Base-by-base conservation (phyloP, 2,888 invertebrate species). In the Drosophila anomalata region DNA sequence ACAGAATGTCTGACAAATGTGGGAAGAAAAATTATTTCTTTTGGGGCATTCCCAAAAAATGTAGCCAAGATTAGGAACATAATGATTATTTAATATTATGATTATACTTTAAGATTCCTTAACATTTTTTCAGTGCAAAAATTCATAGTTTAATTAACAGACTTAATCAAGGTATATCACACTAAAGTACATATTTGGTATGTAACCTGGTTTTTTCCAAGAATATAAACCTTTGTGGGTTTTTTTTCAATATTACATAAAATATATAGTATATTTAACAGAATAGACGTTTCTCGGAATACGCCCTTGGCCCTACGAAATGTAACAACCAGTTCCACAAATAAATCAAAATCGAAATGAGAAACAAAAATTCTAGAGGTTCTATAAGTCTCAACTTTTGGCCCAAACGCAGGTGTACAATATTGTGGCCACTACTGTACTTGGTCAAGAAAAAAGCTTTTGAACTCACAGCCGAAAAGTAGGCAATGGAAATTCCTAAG, bases 301-400 rank as follows among this genome's bases (percentile, higher is more conserved):
- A 6, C n/a, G n/a, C 36, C 36, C 36, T 0, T n/a, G 36, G n/a
- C n/a, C 36, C 36, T n/a, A n/a, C 1, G 2, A 11, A 12, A 2
- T 12, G 12, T 11, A 7, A 12, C n/a, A n/a, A n/a, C 33, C 33
- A 36, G n/a, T n/a, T 36, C 36, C 36, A 36, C n/a, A 36, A 36
- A 36, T 36, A 36, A 36, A 36, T 36, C 36, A 36, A 36, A 36
- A 36, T 14, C 36, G 36, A 36, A 36, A 36, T 36, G 36, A 36
- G 36, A 36, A 36, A n/a, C 36, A 36, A 4, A 2, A 36, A n/a
- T 6, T 36, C n/a, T 6, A 14, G n/a, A n/a, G n/a, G 6, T 6
- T 36, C n/a, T 36, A 6, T 36, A n/a, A 6, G n/a, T n/a, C n/a
- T n/a, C 7, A n/a, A 36, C 36, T 14, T 36, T n/a, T 14, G 36